Evolutionary conservation across 2,888 invertebrate species (phyloP), one percentile per base, ranked within the genome.

Genomic region (Matsumyia berberina): DNA sequence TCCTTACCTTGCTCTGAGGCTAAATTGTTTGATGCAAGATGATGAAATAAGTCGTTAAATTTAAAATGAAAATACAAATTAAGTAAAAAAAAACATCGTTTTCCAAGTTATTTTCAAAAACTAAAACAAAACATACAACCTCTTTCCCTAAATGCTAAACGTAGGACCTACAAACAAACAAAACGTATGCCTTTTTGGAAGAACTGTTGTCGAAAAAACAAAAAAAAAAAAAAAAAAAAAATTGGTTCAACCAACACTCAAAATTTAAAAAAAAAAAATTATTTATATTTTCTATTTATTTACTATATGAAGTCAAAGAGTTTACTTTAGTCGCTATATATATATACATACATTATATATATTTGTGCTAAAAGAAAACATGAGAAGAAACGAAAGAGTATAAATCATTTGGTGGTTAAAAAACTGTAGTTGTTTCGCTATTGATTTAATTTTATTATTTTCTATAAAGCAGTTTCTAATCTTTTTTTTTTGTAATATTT

Each of bases 401-500:
- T 79, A 79, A 83, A 83, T 83, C 73, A 73, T 73, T 79, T 83
- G 83, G 83, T 79, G 79, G 67, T 46, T 83, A 83, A 53, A n/a
- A 66, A 37, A 62, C 24, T 39, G 42, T 60, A 79, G 37, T 31
- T 64, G 42, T 53, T 53, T 74, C 8, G 39, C 17, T 42, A 24
- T 57, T 4, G 31, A 19, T 67, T 37, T 24, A 24, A 3, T 24
- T 24, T 24, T 24, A 24, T 4, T 24, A 3, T 33, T 44, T 42
- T 33, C 31, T 37, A 12, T 9, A 72, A 8, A 33, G 11, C 33
- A 66, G 17, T 67, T 37, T 49, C 64, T 37, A 53, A 19, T 37
- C 67, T 60, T 33, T 55, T 33, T 42, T 35, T 69, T 44, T 55
- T 15, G 17, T 17, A 44, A 29, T 58, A 67, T 62, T 62, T 80